Conservation (phyloP, 2,113 vertebrate species). For the Rostratula benghalensis region DNA sequence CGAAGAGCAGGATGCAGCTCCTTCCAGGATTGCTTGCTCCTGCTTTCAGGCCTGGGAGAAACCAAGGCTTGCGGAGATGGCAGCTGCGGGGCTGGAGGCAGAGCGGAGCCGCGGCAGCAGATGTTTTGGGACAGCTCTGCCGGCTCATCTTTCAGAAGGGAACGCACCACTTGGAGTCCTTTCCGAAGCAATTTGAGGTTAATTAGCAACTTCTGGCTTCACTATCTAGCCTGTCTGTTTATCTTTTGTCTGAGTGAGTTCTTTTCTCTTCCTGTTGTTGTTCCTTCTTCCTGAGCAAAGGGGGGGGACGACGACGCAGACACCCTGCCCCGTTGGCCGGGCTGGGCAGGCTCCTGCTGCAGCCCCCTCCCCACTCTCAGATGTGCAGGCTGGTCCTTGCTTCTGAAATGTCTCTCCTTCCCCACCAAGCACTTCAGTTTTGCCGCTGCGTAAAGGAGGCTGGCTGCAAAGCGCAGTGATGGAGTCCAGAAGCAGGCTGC, state of each 20-base stretch:
- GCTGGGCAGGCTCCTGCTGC: background rate
- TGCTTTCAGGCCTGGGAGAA: background rate
- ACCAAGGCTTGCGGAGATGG: background rate
- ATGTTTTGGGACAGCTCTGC: background rate
- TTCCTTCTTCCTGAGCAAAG: background rate
- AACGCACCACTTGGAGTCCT: background rate
- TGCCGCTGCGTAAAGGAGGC: background rate
- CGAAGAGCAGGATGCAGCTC: background rate
- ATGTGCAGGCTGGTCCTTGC: background rate
- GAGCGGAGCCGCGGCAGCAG: background rate
- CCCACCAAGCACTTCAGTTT: background rate
- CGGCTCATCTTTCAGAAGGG: background rate
- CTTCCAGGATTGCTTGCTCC: background rate
- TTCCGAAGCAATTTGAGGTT: background rate
- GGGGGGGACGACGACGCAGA: accelerated
- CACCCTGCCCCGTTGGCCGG: background rate
- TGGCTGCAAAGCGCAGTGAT: accelerated
- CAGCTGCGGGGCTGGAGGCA: accelerated
- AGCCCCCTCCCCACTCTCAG: accelerated
- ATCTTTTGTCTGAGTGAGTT: background rate
- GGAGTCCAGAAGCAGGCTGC: background rate
- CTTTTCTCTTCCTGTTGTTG: slow-evolving; percentile 40
- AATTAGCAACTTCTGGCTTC: slow-evolving; percentile 47
- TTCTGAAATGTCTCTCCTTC: background rate
- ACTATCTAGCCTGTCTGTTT: slow-evolving; percentile 22